Conservation (phyloP, 2,113 vertebrate genomes). For the Gadus chalcogrammus region DNA sequence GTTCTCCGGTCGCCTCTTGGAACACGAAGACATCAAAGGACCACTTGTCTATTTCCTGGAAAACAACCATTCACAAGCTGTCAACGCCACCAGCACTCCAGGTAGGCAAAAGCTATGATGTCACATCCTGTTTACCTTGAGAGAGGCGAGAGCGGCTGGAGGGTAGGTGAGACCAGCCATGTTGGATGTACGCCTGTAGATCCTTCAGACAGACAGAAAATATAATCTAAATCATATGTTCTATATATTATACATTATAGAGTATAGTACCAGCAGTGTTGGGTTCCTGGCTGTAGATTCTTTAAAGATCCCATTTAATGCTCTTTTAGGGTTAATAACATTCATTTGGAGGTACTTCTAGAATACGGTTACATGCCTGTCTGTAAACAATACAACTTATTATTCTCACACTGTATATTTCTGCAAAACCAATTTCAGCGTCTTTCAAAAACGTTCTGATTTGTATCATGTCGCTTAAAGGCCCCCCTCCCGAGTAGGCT, state of each 20-base stretch:
- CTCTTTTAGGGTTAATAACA: too few relatives aligned
- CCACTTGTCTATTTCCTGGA: slow-evolving; percentile 95
- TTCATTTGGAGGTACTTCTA: too few relatives aligned
- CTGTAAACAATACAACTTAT: too few relatives aligned
- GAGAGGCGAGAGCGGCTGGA: slow-evolving; percentile 82
- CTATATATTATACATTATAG: too few relatives aligned
- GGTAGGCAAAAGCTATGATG: background rate
- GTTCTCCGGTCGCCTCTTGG: slow-evolving; percentile 90
- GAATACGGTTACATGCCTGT: too few relatives aligned
- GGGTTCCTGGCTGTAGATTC: slow-evolving; percentile 27
- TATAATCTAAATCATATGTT: slow-evolving; percentile 1
- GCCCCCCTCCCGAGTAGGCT: too few relatives aligned
- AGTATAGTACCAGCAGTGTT: slow-evolving; percentile 86
- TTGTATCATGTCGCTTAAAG: too few relatives aligned
- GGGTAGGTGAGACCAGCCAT: slow-evolving; percentile 93
- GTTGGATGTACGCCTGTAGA: slow-evolving; percentile 95
- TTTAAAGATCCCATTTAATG: too few relatives aligned
- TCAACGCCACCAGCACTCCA: background rate
- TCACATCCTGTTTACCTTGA: slow-evolving; percentile 80
- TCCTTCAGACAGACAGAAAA: slow-evolving; percentile 60
- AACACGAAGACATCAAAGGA: slow-evolving; percentile 94
- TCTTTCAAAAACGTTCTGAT: too few relatives aligned
- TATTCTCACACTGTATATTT: too few relatives aligned
- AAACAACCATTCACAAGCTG: slow-evolving; percentile 16
- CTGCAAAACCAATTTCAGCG: too few relatives aligned